Percentiles rank a stretch among this genome's conserved stretches.
phyloP scores from a whole-genome alignment of 2,888 invertebrate genomes.

The Drosophila neutralis region DNA sequence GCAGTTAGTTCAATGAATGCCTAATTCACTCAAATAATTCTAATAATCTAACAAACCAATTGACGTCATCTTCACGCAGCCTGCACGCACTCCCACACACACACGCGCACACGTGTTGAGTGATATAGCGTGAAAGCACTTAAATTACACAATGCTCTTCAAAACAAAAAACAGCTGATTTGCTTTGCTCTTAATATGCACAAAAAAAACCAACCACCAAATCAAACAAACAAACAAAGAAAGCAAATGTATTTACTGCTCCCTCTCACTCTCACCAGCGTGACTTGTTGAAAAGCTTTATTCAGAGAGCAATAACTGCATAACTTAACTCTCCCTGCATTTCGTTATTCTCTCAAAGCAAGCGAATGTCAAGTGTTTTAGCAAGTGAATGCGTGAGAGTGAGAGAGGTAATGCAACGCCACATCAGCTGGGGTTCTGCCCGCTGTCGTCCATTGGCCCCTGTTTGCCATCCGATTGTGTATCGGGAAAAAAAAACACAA shows the following conservation, averaged over 20 bases:
- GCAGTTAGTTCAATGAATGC: slow-evolving; percentile 26
- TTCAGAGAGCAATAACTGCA: slow-evolving; percentile 20
- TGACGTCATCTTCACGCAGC: slow-evolving; percentile 49
- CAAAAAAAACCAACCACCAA: slow-evolving; percentile 42
- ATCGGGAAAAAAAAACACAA: slow-evolving; percentile 24
- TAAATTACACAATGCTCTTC: slow-evolving; percentile 57
- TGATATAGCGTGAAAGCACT: slow-evolving; percentile 17
- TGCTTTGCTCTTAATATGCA: slow-evolving; percentile 28
- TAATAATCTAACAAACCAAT: slow-evolving; percentile 23
- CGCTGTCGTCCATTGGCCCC: slow-evolving; percentile 67
- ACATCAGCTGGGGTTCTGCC: slow-evolving; percentile 65
- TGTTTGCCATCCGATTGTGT: slow-evolving; percentile 20
- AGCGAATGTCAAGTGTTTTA: slow-evolving; percentile 63
- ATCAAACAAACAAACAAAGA: slow-evolving; percentile 37
- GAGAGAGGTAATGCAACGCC: slow-evolving; percentile 18
- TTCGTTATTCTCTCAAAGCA: slow-evolving; percentile 12
- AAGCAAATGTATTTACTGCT: slow-evolving; percentile 18
- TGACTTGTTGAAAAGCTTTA: slow-evolving; percentile 64
- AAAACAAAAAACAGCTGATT: slow-evolving; percentile 78
- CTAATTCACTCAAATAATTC: slow-evolving; percentile 14
- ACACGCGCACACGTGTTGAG: slow-evolving; percentile 10
- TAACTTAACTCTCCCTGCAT: slow-evolving; percentile 9
- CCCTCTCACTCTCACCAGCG: slow-evolving; percentile 19
- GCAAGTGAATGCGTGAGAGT: slow-evolving; percentile 9
- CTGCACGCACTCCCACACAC: not conserved